Evolutionary conservation across 2,888 invertebrate genomes (phyloP).

Genomic region (Himalopsyche kuldschensis): DNA sequence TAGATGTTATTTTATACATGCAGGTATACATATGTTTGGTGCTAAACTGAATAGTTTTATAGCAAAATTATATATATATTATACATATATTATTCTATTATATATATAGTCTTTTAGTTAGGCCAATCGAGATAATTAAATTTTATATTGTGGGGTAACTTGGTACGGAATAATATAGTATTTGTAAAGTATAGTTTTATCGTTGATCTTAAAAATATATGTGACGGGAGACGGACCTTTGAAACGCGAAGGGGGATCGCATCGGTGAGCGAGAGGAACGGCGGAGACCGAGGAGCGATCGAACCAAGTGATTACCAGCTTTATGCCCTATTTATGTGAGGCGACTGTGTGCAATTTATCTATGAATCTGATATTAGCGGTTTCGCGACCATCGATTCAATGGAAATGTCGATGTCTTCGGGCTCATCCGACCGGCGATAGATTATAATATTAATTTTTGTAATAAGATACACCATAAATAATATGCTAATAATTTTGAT

Average conservation of each 20-base stretch:
- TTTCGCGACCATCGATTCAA: background rate
- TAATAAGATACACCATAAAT: background rate
- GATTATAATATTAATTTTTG: background rate
- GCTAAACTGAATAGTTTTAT: conserved; percentile 41
- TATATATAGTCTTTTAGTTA: conserved; percentile 29
- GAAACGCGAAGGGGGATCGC: background rate
- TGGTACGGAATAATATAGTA: conserved; percentile 27
- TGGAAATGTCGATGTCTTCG: background rate
- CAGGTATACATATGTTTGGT: conserved; percentile 41
- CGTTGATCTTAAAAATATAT: conserved; percentile 26
- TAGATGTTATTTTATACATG: conserved; percentile 31
- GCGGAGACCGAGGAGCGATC: background rate
- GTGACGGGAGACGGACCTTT: background rate
- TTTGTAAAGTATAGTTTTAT: conserved; percentile 30
- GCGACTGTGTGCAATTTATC: conserved; percentile 34
- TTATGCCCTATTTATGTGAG: conserved; percentile 6
- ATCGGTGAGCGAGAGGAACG: background rate
- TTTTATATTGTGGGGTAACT: conserved; percentile 37
- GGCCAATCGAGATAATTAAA: conserved; percentile 30
- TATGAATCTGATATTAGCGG: conserved; percentile 5
- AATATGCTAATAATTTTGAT: background rate
- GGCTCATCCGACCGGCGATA: background rate
- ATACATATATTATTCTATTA: background rate
- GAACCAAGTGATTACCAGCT: conserved; percentile 16
- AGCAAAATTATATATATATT: conserved; percentile 37